Evolutionary conservation across 2,888 invertebrate genomes (phyloP), one percentile per base, ranked within the genome.

Genomic region (Lasioglossum vierecki): DNA sequence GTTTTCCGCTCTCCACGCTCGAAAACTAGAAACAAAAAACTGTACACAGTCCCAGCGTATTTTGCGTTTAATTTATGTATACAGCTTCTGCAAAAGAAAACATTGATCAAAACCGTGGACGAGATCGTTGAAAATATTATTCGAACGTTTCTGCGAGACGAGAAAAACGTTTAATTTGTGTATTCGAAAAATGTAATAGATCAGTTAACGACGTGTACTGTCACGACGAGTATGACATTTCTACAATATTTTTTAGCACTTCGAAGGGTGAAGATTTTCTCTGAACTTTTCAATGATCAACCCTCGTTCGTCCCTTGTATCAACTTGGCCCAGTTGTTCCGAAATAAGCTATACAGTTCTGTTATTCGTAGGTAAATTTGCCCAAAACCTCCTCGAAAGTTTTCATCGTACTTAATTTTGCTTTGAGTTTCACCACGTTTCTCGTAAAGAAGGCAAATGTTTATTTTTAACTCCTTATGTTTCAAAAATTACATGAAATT

Each of bases 1-100:
- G 57, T n/a, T 57, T 11, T 57, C 57, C 11, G n/a, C 57, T 57
- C 57, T n/a, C n/a, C n/a, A 9, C 4, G 57, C 22, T 57, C 11
- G 57, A n/a, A 57, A n/a, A n/a, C n/a, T 57, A n/a, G 57, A 57
- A 57, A 57, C 9, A n/a, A 57, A 57, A 57, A 57, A 57, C 57
- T n/a, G 8, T n/a, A 57, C 11, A 57, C 57, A 9, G 57, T n/a
- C 3, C 22, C 57, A n/a, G n/a, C 0, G 57, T n/a, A 11, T 57
- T n/a, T 57, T 11, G 1, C n/a, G 11, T 57, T 57, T 57, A n/a
- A n/a, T 57, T 57, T 57, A n/a, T n/a, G n/a, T 11, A 57, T 57
- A n/a, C 11, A n/a, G 9, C 9, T 11, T 57, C n/a, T n/a, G n/a
- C 11, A 11, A 57, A n/a, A 57, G n/a, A 57, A 57, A n/a, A 57